phyloP scores from a whole-genome alignment of 2,888 invertebrate species.

The Megalurothrips usitatus region DNA sequence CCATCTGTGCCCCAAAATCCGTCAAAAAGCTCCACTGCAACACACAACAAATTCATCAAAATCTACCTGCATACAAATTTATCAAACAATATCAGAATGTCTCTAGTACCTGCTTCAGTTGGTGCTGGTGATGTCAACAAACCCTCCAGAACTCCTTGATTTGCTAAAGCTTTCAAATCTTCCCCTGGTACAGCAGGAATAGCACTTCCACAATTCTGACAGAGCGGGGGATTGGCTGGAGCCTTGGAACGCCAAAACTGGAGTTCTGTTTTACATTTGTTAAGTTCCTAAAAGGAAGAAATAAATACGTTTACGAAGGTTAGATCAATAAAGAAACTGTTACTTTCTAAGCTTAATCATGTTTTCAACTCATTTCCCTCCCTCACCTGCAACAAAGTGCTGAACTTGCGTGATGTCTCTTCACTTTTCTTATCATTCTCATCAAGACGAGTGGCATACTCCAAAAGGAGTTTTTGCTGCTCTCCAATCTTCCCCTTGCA shows the following conservation, averaged over 20 bases:
- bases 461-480: conserved; percentile 78
- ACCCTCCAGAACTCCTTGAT: conserved; percentile 47
- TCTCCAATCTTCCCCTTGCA: conserved; percentile 79
- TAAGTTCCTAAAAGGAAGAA: conserved; percentile 63
- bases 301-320: neutral
- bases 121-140: neutral
- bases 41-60: neutral
- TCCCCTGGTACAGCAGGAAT: conserved; percentile 57
- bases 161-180: conserved; percentile 57
- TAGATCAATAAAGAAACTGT: neutral
- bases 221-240: conserved; percentile 68
- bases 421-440: conserved; percentile 89
- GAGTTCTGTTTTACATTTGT: conserved; percentile 86
- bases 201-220: conserved; percentile 65
- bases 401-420: conserved; percentile 83
- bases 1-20: neutral
- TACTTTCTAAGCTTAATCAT: conserved; percentile 10
- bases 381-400: conserved; percentile 71
- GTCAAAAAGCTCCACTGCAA: neutral
- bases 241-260: conserved; percentile 89
- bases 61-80: too few species aligned
- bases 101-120: neutral
- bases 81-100: too few species aligned
- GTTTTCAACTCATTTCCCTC: neutral
- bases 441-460: conserved; percentile 78